Conservation (phyloP, 2,797 vertebrate genomes). For the Oreochromis mossambicus region DNA sequence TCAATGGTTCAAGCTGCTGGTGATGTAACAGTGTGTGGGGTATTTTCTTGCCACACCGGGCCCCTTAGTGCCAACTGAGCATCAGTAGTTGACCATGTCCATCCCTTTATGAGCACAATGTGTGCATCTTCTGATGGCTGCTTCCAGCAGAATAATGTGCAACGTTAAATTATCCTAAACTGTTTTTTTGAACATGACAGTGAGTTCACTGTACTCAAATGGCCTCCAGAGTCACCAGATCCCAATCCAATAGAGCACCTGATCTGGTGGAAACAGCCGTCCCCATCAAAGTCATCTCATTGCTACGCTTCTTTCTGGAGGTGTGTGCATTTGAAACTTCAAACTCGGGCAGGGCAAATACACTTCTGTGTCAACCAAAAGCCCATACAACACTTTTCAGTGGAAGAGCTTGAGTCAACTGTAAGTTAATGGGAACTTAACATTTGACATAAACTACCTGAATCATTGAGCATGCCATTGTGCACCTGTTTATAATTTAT, state of each 20-base stretch:
- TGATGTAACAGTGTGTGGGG: background rate
- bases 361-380: background rate
- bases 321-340: background rate
- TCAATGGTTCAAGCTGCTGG: background rate
- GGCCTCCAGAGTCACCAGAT: background rate
- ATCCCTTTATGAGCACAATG: background rate
- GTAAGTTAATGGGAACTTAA: background rate
- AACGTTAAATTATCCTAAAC: background rate
- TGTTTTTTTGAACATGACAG: background rate
- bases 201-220: background rate
- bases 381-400: background rate
- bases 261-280: slow-evolving; percentile 13
- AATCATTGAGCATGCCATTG: background rate
- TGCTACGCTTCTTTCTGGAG: background rate
- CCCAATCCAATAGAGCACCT: background rate
- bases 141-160: background rate
- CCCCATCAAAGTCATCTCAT: background rate
- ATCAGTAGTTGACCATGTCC: background rate
- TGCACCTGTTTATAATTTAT: background rate
- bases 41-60: background rate
- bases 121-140: background rate
- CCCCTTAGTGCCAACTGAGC: background rate
- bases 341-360: background rate
- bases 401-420: background rate
- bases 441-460: background rate